Evolutionary conservation across 2,888 invertebrate species (phyloP).

Genomic region (Sesia apiformis): DNA sequence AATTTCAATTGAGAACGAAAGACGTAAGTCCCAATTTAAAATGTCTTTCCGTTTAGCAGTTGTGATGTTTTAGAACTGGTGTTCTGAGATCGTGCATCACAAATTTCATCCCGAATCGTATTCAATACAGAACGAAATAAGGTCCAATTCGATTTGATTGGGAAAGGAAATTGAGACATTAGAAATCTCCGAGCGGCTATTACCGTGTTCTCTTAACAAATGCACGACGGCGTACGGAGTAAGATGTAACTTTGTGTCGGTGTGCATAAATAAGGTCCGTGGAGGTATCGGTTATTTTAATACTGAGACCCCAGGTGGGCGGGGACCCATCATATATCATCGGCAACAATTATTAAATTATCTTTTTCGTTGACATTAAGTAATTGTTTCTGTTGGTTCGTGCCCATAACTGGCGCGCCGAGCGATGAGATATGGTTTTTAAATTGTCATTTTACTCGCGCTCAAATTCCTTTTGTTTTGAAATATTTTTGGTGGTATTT

Average conservation of each 20-base stretch:
- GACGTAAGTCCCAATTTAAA: constrained; percentile 27
- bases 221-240: constrained; percentile 55
- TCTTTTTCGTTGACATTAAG: constrained; percentile 73
- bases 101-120: constrained; percentile 21
- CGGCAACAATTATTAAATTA: constrained; percentile 71
- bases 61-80: constrained; percentile 30
- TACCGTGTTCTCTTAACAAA: constrained; percentile 73
- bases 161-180: constrained; percentile 65
- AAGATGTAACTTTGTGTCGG: constrained; percentile 65
- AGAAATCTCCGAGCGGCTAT: constrained; percentile 67
- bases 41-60: constrained; percentile 13
- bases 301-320: constrained; percentile 65
- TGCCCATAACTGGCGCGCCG: constrained; percentile 47
- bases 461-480: constrained; percentile 39
- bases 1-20: constrained; percentile 28
- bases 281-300: constrained; percentile 66
- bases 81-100: constrained; percentile 37
- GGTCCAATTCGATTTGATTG: constrained; percentile 24
- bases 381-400: constrained; percentile 61
- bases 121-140: constrained; percentile 14
- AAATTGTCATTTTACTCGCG: constrained; percentile 41
- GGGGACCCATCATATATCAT: constrained; percentile 63
- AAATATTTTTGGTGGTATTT: constrained; percentile 25
- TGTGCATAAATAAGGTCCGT: constrained; percentile 62
- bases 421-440: constrained; percentile 48